Evolutionary conservation across 2,797 vertebrate genomes (phyloP), one percentile per base, ranked within the genome.

Genomic region (Cryptoprocta ferox): DNA sequence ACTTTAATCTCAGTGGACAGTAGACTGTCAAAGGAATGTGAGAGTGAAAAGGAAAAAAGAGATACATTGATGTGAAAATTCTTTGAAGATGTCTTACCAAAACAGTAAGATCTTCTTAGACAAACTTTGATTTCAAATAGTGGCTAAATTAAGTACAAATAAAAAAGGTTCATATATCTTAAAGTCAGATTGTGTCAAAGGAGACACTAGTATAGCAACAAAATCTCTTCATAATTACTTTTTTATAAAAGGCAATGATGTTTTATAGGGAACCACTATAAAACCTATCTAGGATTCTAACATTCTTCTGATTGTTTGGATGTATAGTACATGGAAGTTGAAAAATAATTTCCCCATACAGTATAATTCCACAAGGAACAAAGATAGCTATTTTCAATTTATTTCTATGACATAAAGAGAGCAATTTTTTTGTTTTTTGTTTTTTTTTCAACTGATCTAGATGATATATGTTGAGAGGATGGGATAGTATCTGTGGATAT

Each of bases 51-150:
- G 73, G 39, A 66, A 80, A 83, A 81, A 10, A 35, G 30, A 70
- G 48, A 79, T 76, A 91, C 7, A 79, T 9, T 82, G 59, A 30
- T 87, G 19, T 66, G 37, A 80, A 89, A 92, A 42, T 3, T 71
- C 39, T 97, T 96, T 88, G 94, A 98, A 95, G 85, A 56, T 78
- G 4, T 81, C 93, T 97, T 89, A 97, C 19, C 13, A 70, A 94
- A 66, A 73, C 87, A 93, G 2, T 75, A 81, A 73, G 16, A 78
- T 73, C 61, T 78, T 88, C 80, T 89, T n/a, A 89, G 1, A 61
- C 0, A 63, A 42, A 95, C 53, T 94, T 97, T 95, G 37, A 94
- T 98, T 96, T 97, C 39, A 95, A 45, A 76, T 26, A 95, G 61
- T 81, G 92, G 28, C 28, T 96, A 85, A 95, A 2, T 95, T 96